Evolutionary conservation across 2,113 vertebrate genomes (phyloP), one percentile per base, ranked within the genome.

Genomic region (Saguinus imperator): DNA sequence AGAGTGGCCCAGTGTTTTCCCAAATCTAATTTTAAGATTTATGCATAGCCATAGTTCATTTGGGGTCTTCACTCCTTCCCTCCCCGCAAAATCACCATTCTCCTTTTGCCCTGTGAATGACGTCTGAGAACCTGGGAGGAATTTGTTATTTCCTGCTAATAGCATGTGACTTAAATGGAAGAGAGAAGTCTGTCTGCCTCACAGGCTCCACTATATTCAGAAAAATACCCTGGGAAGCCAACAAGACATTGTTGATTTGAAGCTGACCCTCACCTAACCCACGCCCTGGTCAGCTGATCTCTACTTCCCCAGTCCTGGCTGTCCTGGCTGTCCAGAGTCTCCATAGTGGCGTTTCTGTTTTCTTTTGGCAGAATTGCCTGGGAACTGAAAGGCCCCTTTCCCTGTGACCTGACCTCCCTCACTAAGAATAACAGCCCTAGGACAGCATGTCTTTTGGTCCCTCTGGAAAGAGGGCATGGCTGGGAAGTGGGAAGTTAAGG

Each of bases 341-440:
- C 95, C 84, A 25, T 27, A 27, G 7, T 98, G 81, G 80, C 23
- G 16, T 88, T 61, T 76, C 58, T 92, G 87, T 95, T 97, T 96
- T 81, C 97, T 98, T 96, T 98, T 91, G 98, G 88, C 95, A 95
- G 37, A 4, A 4, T 90, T 96, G 98, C 96, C 98, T 99, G 98
- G 98, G 98, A 99, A 99, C 98, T 32, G 6, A 97, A 94, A 70
- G 97, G 96, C 96, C 88, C 95, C 90, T 96, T 97, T 97, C 98
- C 98, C 98, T 91, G 97, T 97, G 98, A 98, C 98, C 97, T 98
- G 98, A 98, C 98, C 98, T 98, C 96, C 92, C 64, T 77, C 52
- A 80, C 98, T 98, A 98, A 98, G 97, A 98, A 98, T 98, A 98
- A 97, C 96, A 98, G 96, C 32, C 81, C 0, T 79, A 96, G 98